Base-by-base conservation (phyloP, 2,888 invertebrate species). In the Metallyticus violacea region DNA sequence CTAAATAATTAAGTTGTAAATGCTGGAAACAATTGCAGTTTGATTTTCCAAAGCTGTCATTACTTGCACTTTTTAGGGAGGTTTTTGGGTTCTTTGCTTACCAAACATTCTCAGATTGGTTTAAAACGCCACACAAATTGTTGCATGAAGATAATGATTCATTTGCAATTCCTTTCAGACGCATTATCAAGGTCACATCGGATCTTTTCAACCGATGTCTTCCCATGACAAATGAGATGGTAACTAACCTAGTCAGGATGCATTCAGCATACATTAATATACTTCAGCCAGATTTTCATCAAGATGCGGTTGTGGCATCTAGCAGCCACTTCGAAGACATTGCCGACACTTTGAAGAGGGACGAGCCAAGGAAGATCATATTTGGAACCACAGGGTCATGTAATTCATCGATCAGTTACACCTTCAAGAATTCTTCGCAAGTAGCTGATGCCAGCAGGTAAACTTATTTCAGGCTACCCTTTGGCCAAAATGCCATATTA, bases 211-310 rank as follows among this genome's bases (percentile, higher is more conserved):
- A 94, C 86, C 91, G 92, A 81, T 90, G 95, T 77, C 91, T 95
- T 80, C 93, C 94, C 7, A 92, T 93, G n/a, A 94, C 95, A 28
- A 95, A 94, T 90, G 89, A 91, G 82, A 94, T 95, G 93, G 94
- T 94, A 6, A 93, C 94, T 89, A 94, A 95, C 90, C 90, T 95
- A 87, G 94, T 95, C 5, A 91, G 92, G 26, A 93, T 95, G 87
- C 94, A 95, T 90, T 90, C 94, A 88, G 93, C 94, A 1, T 95
- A 95, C 90, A 94, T 95, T 88, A 95, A 95, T 90, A 95, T 94
- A 5, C 94, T 93, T 89, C 95, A 95, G 90, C 95, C 95, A 1
- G 95, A 95, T 90, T 95, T 95, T 90, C 92, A 92, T 78, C 89
- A 90, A 30, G 94, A 94, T 89, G 93, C 94, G 7, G 92, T 28